Conservation (phyloP, 2,797 vertebrate species). For the Enteromius viviparus region DNA sequence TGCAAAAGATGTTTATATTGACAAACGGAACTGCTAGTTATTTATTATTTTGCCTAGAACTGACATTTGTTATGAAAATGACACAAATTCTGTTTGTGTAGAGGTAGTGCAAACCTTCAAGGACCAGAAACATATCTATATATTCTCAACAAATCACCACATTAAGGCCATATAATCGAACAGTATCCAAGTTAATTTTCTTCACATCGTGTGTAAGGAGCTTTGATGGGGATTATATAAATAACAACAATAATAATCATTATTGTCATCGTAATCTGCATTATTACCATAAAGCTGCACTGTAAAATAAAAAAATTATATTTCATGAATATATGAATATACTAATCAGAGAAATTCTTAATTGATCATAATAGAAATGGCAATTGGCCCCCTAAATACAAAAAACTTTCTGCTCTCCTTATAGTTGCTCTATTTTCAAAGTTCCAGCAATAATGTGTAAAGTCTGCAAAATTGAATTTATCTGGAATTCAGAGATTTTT, state of each 20-base stretch:
- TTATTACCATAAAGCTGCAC: background rate
- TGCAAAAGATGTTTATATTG: background rate
- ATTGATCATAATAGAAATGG: background rate
- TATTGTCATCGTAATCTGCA: background rate
- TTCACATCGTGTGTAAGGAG: background rate
- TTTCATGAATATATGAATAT: slow-evolving; percentile 2
- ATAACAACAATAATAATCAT: background rate
- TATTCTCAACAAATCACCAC: too few species aligned
- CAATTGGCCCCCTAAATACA: slow-evolving; percentile 1
- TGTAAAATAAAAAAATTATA: background rate
- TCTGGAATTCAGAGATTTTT: slow-evolving; percentile 17
- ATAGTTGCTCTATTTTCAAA: background rate
- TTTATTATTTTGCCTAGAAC: background rate
- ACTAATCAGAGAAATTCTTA: background rate
- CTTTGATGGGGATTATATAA: background rate
- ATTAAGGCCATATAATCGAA: too few species aligned
- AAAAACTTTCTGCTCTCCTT: background rate
- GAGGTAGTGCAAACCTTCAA: background rate
- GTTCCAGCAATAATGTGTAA: background rate
- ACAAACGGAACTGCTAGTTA: background rate
- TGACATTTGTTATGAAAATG: background rate
- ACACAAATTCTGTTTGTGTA: background rate
- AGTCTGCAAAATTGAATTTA: background rate
- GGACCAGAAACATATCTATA: background rate
- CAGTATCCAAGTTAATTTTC: background rate